Percentiles rank a stretch among this genome's conserved stretches.
phyloP scores from a whole-genome alignment of 2,888 invertebrate genomes.

The Lysandra coridon region DNA sequence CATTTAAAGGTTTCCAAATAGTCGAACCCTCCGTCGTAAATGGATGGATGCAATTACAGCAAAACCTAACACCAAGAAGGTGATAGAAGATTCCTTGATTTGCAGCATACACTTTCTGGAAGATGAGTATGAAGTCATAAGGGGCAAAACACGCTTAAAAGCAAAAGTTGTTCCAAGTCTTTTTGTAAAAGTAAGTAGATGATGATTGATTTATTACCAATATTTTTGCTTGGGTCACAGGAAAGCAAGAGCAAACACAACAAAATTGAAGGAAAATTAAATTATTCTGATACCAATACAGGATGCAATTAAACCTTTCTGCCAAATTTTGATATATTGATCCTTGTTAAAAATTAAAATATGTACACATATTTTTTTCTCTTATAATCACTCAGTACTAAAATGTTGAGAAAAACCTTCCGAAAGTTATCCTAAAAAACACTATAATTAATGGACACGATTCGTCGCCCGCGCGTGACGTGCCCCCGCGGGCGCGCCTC shows the following conservation, averaged over 20 bases:
- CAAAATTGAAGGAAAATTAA: not conserved
- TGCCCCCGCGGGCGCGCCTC: no score
- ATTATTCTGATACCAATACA: not conserved
- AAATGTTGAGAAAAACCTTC: no score
- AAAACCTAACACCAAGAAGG: constrained; percentile 37
- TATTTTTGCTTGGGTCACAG: not conserved
- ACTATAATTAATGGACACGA: no score
- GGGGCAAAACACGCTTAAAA: constrained; percentile 58
- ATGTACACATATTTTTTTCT: no score
- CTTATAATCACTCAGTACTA: no score
- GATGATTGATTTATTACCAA: not conserved
- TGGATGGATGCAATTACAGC: constrained; percentile 58
- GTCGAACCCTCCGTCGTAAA: constrained; percentile 50
- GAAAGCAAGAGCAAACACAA: no score
- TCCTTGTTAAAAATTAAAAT: no score
- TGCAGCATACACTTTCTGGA: constrained; percentile 59
- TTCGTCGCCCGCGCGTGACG: no score
- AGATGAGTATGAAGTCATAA: constrained; percentile 52
- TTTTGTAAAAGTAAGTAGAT: constrained; percentile 42
- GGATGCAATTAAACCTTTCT: no score
- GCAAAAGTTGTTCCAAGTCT: constrained; percentile 58
- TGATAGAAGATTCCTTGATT: constrained; percentile 49
- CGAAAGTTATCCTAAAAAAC: no score
- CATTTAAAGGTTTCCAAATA: constrained; percentile 58
- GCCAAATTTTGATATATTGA: no score